Base-by-base conservation (phyloP, 2,113 vertebrate genomes). In the Channa argus region DNA sequence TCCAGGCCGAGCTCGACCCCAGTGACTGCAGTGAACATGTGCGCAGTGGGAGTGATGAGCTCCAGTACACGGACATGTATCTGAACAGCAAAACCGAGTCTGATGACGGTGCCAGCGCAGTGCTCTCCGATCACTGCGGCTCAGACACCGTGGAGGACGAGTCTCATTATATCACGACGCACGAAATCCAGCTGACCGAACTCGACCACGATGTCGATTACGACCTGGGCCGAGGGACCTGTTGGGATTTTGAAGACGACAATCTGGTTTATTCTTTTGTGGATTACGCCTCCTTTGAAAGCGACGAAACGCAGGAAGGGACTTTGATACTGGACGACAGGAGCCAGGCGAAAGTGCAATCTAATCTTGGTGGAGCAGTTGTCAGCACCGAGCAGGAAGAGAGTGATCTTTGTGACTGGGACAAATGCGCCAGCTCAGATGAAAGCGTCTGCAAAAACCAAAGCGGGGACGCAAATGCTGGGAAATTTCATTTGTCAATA, bases 101-200 rank as follows among this genome's bases (percentile, higher is more conserved):
- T 0, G 92, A 94, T 5, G 92, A 93, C 49, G 84, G 83, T 1
- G 76, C 76, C 65, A 86, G 90, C 78, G 84, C 83, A 63, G 80
- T 86, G 37, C 68, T 89, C 59, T 90, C 90, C 3, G 91, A 93
- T 52, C 86, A 80, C 68, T 79, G 82, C 67, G 50, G 69, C 63
- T 71, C 82, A 4, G 88, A 91, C 63, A 75, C 77, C 44, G 88
- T 83, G 43, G 93, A 94, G 76, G 92, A 94, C 78, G 97, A 98
- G 83, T 94, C 95, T 3, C 97, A 98, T 92, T 98, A 97, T 54
- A 99, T 99, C 88, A 97, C 96, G 61, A 99, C 98, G 43, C 98
- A 97, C 47, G 97, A 98, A 81, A 99, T 99, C 91, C 97, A 99
- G 88, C 91, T 98, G 71, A 97, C 96, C 0, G 97, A 99, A 81